Base-by-base conservation (phyloP, 2,113 vertebrate species). In the Xyrauchen texanus region DNA sequence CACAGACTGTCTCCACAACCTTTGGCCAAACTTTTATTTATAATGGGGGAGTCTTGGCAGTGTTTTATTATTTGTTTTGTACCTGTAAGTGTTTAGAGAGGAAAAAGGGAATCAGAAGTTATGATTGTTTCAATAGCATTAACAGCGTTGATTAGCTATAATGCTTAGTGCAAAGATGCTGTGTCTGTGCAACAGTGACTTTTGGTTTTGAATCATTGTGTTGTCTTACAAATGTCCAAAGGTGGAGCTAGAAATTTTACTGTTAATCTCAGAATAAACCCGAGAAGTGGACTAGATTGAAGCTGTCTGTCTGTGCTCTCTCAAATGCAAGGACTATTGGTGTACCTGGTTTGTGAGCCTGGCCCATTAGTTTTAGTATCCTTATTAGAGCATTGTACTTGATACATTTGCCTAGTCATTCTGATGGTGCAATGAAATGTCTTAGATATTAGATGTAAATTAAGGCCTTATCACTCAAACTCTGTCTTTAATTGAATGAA, bases 1-100 rank as follows among this genome's bases (percentile, higher is more conserved):
- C 34, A 12, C 8, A 12, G 44, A 58, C 12, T 63, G 21, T 15
- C 8, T 47, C 5, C 13, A 8, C 53, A 7, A 6, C 10, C 68
- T 63, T 44, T 71, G 12, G 47, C 58, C 9, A 55, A 13, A 57
- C 34, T 10, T 73, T 67, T 67, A 74, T 55, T 63, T 72, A 44
- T 66, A 47, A 47, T 67, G 11, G 44, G 68, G 69, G 68, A 21
- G 69, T 66, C 46, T 11, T 61, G 52, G 13, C 34, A 12, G 62
- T 42, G 21, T 34, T 34, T 34, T 34, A 34, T 34, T 34, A 34
- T 34, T 34, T 34, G 1, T 34, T 34, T 34, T 34, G 21, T 34
- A 34, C 21, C 21, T 34, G 21, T 34, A 34, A 34, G 21, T 34
- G 21, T 34, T 34, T 34, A 3, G 6, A 62, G 16, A 46, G 11